Evolutionary conservation across 2,113 vertebrate genomes (phyloP).

Genomic region (Oreochromis tanganicae): DNA sequence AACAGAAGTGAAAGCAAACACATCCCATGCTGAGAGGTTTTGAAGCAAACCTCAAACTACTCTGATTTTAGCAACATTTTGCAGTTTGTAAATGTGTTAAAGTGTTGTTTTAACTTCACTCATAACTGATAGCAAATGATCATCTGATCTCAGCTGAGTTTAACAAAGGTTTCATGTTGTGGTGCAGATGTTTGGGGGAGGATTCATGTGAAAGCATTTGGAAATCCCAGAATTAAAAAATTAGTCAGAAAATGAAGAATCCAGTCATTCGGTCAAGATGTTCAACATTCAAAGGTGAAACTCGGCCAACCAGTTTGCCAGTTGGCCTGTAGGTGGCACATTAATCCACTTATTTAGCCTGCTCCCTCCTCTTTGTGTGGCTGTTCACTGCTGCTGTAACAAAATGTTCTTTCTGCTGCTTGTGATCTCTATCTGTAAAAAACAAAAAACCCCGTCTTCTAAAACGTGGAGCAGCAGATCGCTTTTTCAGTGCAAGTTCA

Average conservation of each 20-base stretch:
- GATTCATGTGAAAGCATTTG: neutral
- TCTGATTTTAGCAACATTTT: neutral
- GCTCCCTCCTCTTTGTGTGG: neutral
- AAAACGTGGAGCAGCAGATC: neutral
- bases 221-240: neutral
- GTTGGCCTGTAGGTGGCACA: constrained; percentile 64
- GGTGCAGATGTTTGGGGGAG: neutral
- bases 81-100: neutral
- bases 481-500: neutral
- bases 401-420: neutral
- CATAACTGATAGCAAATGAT: neutral
- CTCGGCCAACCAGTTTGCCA: constrained; percentile 2
- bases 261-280: neutral
- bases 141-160: neutral
- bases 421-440: neutral
- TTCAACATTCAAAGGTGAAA: neutral
- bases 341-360: constrained; percentile 39
- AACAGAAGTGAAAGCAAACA: neutral
- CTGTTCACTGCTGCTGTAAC: neutral
- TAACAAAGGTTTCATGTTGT: neutral
- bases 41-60: neutral
- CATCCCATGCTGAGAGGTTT: neutral
- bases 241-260: neutral
- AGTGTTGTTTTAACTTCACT: neutral
- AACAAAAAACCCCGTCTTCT: fast-evolving